A percentile compares a stretch with the other conserved stretches of the same genome.
These are phyloP conservation scores for Atopsyche davidsoni DNA, from an alignment of 1,140 invertebrate species.

Conservation along the genomic window DNA sequence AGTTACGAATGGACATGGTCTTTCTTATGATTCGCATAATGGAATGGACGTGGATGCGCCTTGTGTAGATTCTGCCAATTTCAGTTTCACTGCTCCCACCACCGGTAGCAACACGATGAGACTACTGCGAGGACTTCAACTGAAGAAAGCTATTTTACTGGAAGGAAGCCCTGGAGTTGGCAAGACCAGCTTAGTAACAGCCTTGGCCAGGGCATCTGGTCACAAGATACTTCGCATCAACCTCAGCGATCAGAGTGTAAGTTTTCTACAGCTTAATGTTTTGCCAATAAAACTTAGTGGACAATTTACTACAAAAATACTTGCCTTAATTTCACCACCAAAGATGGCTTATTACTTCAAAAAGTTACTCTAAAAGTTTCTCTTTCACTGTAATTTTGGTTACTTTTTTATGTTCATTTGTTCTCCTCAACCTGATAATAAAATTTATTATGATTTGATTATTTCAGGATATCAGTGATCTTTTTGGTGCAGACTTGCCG, in stretches of 20 bases:
- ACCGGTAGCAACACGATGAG: slow-evolving; percentile 78
- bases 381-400: background rate
- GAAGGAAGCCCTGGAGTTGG: slow-evolving; percentile 98
- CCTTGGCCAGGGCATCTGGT: slow-evolving; percentile 81
- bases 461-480: slow-evolving; percentile 84
- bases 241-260: slow-evolving; percentile 95
- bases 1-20: slow-evolving; percentile 1
- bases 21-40: background rate
- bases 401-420: background rate
- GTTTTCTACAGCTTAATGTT: slow-evolving; percentile 32
- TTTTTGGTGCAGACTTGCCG: slow-evolving; percentile 97
- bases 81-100: slow-evolving; percentile 76
- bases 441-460: slow-evolving; percentile 30
- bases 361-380: too few relatives aligned
- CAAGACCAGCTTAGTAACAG: slow-evolving; percentile 91
- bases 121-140: slow-evolving; percentile 79
- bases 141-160: slow-evolving; percentile 87
- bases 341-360: too few relatives aligned
- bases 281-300: background rate
- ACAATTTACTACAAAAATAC: slow-evolving; percentile 4
- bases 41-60: background rate
- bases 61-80: slow-evolving; percentile 38
- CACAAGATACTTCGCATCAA: slow-evolving; percentile 88
- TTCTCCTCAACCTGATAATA: background rate
- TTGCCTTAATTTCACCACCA: background rate